Conservation (phyloP, 2,888 invertebrate genomes). For the Drosophila tanythrix region DNA sequence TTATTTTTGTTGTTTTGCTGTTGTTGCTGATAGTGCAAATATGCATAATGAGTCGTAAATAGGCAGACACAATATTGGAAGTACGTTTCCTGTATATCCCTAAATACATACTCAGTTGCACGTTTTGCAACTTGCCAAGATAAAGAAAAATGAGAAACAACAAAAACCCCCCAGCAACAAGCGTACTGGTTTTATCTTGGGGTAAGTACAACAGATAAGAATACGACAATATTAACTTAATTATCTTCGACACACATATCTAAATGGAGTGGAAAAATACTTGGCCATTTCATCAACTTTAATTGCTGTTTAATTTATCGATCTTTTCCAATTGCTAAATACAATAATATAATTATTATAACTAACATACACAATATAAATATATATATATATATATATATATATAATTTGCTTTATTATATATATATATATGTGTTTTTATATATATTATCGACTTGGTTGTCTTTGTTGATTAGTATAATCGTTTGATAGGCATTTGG, state of each 20-base stretch:
- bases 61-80: conserved; percentile 24
- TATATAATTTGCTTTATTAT: conserved; percentile 22
- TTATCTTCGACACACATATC: not conserved
- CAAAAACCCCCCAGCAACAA: not conserved
- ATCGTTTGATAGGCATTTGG: conserved; percentile 51
- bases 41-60: conserved; percentile 58
- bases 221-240: not conserved
- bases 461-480: conserved; percentile 49
- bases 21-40: conserved; percentile 65
- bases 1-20: conserved; percentile 27
- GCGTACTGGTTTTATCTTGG: conserved; percentile 2
- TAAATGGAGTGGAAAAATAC: not conserved
- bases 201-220: conserved; percentile 13
- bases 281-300: conserved; percentile 39
- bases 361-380: conserved; percentile 66
- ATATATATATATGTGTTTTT: conserved; percentile 16
- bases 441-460: conserved; percentile 38
- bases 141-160: conserved; percentile 2
- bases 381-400: conserved; percentile 56
- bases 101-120: conserved; percentile 2
- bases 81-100: conserved; percentile 44
- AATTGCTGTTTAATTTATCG: conserved; percentile 66
- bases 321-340: conserved; percentile 67
- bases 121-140: not conserved
- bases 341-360: conserved; percentile 63